A percentile compares a stretch with the other conserved stretches of the same genome.
Evolutionary conservation across 2,113 vertebrate genomes (phyloP).

Genomic region (Syngnathus typhle): DNA sequence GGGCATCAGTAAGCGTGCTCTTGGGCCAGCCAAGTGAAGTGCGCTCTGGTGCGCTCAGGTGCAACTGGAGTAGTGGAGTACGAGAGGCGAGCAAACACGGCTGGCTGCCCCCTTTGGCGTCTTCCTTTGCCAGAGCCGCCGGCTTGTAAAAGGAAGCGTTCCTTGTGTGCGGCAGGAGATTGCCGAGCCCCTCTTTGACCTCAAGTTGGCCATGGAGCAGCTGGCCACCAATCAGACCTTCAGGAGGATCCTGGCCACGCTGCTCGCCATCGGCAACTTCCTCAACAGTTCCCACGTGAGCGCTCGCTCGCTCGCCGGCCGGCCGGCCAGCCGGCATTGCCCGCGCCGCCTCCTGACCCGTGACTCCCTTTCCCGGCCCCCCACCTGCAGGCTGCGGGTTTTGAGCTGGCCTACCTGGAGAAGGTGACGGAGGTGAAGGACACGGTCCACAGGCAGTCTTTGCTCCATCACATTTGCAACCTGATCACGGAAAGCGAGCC

Average conservation of each 20-base stretch:
- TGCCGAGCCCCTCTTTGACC: slow-evolving; percentile 88
- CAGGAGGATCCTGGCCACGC: slow-evolving; percentile 84
- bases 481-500: slow-evolving; percentile 82
- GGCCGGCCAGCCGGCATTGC: background rate
- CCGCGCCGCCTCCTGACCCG: background rate
- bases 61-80: too few species aligned
- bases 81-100: too few species aligned
- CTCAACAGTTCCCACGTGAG: slow-evolving; percentile 87
- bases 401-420: slow-evolving; percentile 92
- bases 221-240: slow-evolving; percentile 87
- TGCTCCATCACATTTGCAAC: slow-evolving; percentile 88
- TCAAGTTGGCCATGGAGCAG: slow-evolving; percentile 94
- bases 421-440: slow-evolving; percentile 98
- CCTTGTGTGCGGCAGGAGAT: slow-evolving; percentile 76
- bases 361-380: background rate
- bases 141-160: too few species aligned
- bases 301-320: background rate
- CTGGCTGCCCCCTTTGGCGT: too few species aligned
- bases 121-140: too few species aligned
- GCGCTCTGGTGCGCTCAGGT: too few species aligned
- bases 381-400: slow-evolving; percentile 79
- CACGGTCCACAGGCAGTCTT: slow-evolving; percentile 88
- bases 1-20: too few species aligned
- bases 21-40: too few species aligned
- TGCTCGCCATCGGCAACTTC: slow-evolving; percentile 92